These are phyloP conservation scores for Spisula subtruncata DNA, from an alignment of 2,888 invertebrate species.

Conservation along the genomic window DNA sequence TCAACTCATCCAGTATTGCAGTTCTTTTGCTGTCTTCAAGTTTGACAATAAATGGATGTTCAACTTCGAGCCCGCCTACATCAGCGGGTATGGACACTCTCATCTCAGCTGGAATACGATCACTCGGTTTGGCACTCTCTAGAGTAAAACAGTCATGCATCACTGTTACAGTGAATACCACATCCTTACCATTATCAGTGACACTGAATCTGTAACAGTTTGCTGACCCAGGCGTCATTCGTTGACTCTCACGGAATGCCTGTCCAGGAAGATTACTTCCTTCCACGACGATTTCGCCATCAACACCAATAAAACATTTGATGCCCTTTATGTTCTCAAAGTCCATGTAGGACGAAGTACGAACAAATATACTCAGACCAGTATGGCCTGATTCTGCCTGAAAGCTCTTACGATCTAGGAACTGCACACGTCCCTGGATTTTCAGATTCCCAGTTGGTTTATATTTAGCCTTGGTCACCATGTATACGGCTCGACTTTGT, in stretches of 20 bases:
- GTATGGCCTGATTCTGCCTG: conserved; percentile 75
- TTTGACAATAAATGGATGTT: conserved; percentile 82
- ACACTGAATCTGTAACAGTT: conserved; percentile 82
- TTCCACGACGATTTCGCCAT: conserved; percentile 79
- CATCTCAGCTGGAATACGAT: conserved; percentile 72
- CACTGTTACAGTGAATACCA: conserved; percentile 78
- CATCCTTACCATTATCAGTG: conserved; percentile 75
- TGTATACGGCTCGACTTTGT: conserved; percentile 79
- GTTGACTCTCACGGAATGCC: conserved; percentile 72
- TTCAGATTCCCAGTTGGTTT: conserved; percentile 74
- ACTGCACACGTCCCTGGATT: conserved; percentile 81
- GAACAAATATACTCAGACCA: conserved; percentile 80
- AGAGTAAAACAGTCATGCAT: conserved; percentile 82
- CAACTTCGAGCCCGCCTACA: conserved; percentile 73
- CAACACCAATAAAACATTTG: conserved; percentile 81
- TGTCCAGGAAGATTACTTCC: conserved; percentile 70
- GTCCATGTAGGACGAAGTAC: conserved; percentile 78
- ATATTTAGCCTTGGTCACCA: conserved; percentile 80
- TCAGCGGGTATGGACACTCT: conserved; percentile 71
- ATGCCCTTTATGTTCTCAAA: conserved; percentile 83
- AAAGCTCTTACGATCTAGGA: conserved; percentile 77
- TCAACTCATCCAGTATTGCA: conserved; percentile 83
- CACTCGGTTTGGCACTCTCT: conserved; percentile 76
- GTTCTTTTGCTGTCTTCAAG: conserved; percentile 82
- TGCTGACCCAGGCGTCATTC: conserved; percentile 79